phyloP scores from a whole-genome alignment of 1,140 invertebrate species.

The Reticulitermes speratus region DNA sequence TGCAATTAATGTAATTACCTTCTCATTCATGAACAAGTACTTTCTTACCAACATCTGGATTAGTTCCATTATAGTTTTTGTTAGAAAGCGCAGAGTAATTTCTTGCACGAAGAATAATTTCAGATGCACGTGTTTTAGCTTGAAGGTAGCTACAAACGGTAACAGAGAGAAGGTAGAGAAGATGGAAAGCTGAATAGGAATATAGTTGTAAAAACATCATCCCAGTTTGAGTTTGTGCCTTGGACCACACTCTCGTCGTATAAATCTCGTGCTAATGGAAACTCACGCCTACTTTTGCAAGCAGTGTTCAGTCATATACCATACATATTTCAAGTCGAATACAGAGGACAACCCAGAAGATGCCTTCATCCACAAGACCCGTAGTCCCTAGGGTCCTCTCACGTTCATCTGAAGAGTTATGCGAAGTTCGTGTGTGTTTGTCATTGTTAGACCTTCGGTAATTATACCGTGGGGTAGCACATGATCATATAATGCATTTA shows the following conservation, averaged over 20 bases:
- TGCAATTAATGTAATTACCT: conserved; percentile 1
- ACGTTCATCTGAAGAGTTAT: too few species aligned
- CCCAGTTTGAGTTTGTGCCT: not conserved
- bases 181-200: not conserved
- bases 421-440: too few species aligned
- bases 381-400: too few species aligned
- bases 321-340: not conserved
- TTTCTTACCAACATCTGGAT: not conserved
- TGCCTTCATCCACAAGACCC: not conserved
- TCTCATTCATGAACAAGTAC: not conserved
- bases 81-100: not conserved
- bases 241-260: not conserved
- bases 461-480: too few species aligned
- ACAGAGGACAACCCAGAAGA: not conserved
- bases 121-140: not conserved
- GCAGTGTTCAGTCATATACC: too few species aligned
- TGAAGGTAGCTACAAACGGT: not conserved
- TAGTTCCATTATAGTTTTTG: not conserved
- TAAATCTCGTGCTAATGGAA: not conserved
- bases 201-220: not conserved
- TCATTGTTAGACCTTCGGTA: too few species aligned
- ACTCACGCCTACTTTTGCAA: not conserved
- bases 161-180: not conserved
- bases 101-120: not conserved
- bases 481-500: too few species aligned